Evolutionary conservation across 1,140 invertebrate species (phyloP).

Genomic region (Zaprionus tsacasi): DNA sequence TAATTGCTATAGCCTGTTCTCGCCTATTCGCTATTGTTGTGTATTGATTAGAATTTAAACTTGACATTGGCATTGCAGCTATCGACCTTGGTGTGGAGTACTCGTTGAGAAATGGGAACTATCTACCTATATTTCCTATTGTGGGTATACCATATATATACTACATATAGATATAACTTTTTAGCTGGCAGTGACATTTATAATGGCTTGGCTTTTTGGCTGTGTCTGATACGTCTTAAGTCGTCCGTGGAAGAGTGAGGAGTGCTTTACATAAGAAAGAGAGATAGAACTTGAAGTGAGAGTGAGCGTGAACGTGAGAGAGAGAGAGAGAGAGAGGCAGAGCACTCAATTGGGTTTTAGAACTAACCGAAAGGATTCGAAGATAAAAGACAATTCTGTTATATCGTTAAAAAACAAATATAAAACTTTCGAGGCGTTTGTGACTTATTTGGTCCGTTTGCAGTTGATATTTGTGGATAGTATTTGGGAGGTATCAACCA

Average conservation of each 20-base stretch:
- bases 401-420: conserved; percentile 8
- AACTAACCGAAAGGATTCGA: background rate
- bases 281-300: conserved; percentile 1
- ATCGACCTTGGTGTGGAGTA: background rate
- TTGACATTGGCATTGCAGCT: conserved; percentile 47
- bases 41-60: background rate
- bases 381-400: conserved; percentile 1
- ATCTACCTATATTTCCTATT: conserved; percentile 9
- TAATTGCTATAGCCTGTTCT: conserved; percentile 1
- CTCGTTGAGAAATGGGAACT: conserved; percentile 17
- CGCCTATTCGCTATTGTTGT: background rate
- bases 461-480: conserved; percentile 17
- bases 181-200: conserved; percentile 61
- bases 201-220: conserved; percentile 59
- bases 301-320: background rate
- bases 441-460: conserved; percentile 65
- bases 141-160: conserved; percentile 12
- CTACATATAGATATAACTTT: conserved; percentile 39
- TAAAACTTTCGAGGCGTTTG: conserved; percentile 45
- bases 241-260: conserved; percentile 26
- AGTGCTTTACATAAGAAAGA: background rate
- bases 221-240: conserved; percentile 46
- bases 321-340: background rate
- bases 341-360: background rate
- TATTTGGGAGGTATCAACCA: conserved; percentile 5